Percentiles rank a stretch among this genome's conserved stretches.
Conservation (phyloP, 2,113 vertebrate species). For the Strigops habroptila region DNA sequence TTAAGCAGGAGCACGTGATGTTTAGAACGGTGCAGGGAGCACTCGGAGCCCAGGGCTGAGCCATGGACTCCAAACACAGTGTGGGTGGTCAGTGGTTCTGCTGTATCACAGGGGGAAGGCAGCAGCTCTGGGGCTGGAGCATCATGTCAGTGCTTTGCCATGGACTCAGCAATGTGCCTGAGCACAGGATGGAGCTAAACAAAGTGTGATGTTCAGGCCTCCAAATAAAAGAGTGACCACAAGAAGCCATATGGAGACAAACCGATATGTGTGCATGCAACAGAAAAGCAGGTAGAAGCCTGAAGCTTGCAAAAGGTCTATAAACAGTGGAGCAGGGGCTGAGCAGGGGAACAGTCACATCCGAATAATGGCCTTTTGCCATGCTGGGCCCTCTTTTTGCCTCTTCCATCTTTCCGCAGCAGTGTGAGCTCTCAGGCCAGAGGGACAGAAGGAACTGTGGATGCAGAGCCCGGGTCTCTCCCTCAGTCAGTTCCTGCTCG, state of each 20-base stretch:
- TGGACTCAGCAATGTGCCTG: not conserved
- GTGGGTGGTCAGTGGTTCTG: not conserved
- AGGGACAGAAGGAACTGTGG: not conserved
- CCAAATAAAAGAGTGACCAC: fast-evolving
- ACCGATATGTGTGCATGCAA: fast-evolving
- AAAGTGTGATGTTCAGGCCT: not conserved
- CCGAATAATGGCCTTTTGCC: not conserved
- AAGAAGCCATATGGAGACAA: fast-evolving
- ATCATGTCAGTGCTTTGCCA: fast-evolving
- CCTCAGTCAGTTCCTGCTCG: not conserved
- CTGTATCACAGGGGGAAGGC: not conserved
- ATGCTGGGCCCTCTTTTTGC: not conserved
- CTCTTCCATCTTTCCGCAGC: not conserved
- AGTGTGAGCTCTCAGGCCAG: not conserved
- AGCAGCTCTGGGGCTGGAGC: not conserved
- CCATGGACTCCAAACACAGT: fast-evolving
- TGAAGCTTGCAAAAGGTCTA: not conserved
- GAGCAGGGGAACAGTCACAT: not conserved
- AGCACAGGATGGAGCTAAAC: not conserved
- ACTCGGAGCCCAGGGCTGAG: fast-evolving
- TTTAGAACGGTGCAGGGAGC: not conserved
- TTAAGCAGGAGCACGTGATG: not conserved
- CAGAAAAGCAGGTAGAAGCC: not conserved
- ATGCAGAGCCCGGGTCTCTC: not conserved
- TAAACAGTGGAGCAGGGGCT: not conserved